phyloP scores from a whole-genome alignment of 2,797 vertebrate species.

The Myripristis murdjan region DNA sequence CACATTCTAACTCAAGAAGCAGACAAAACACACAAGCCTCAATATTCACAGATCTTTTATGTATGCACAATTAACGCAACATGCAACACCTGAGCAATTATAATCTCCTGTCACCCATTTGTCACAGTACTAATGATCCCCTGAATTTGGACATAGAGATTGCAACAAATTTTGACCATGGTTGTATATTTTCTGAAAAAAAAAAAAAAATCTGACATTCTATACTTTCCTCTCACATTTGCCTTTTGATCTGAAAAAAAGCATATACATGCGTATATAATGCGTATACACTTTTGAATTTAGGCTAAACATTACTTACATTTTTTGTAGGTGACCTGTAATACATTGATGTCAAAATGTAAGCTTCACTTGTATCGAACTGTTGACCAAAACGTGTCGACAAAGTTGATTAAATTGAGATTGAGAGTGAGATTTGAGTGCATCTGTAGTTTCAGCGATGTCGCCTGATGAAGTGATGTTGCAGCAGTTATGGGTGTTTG shows the following conservation, averaged over 20 bases:
- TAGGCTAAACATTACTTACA: not conserved
- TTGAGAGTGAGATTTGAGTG: conserved; percentile 20
- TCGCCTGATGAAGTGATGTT: conserved; percentile 30
- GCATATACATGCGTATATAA: too few relatives aligned
- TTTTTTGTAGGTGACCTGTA: not conserved
- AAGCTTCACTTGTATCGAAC: not conserved
- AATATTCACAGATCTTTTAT: too few relatives aligned
- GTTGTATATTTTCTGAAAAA: not conserved
- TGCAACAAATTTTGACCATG: too few relatives aligned
- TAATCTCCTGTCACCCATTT: too few relatives aligned
- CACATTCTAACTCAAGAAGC: too few relatives aligned
- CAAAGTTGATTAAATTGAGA: not conserved
- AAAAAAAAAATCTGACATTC: not conserved
- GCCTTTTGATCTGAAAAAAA: not conserved
- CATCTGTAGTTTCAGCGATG: conserved; percentile 30
- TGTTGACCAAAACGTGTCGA: not conserved
- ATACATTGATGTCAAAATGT: not conserved
- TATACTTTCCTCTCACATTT: not conserved
- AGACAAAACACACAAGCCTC: too few relatives aligned
- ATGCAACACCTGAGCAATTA: too few relatives aligned
- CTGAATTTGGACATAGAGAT: too few relatives aligned
- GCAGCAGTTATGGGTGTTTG: conserved; percentile 62
- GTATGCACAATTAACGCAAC: too few relatives aligned
- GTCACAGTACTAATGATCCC: too few relatives aligned
- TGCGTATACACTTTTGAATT: not conserved